Conservation (phyloP, 2,888 invertebrate species). For the Hydropsyche betteni region DNA sequence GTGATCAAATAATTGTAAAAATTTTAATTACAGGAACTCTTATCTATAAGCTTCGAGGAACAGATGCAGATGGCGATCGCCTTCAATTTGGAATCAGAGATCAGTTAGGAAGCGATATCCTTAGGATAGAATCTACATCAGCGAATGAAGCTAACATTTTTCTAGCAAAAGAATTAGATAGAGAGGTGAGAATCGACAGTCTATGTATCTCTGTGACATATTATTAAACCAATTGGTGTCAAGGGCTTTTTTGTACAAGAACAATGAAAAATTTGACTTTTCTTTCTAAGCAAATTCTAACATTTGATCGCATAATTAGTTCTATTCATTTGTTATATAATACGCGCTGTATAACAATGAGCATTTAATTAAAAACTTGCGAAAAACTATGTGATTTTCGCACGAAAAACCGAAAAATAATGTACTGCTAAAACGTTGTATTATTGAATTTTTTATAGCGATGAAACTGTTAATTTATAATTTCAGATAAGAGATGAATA, state of each 20-base stretch:
- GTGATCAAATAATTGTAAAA: too few species aligned
- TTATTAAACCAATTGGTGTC: too few species aligned
- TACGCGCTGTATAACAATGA: too few species aligned
- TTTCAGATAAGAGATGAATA: conserved; percentile 86
- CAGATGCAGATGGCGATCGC: conserved; percentile 87
- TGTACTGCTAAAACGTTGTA: too few species aligned
- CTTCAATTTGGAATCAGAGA: conserved; percentile 84
- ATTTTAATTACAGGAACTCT: conserved; percentile 72
- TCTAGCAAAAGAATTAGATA: conserved; percentile 87
- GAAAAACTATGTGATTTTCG: conserved; percentile 10
- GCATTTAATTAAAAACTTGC: conserved; percentile 3
- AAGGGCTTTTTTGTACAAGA: too few species aligned
- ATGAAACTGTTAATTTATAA: conserved; percentile 25
- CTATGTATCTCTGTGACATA: too few species aligned
- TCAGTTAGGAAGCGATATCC: conserved; percentile 82
- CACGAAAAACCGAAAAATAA: conserved; percentile 15
- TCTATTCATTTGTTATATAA: too few species aligned
- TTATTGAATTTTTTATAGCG: too few species aligned
- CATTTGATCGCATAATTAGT: too few species aligned
- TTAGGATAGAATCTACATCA: conserved; percentile 83
- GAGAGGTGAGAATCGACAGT: conserved; percentile 72
- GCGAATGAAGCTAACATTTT: conserved; percentile 87
- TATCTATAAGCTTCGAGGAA: conserved; percentile 82
- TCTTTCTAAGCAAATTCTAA: too few species aligned
- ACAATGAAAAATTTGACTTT: too few species aligned